Evolutionary conservation across 2,797 vertebrate species (phyloP), one percentile per base, ranked within the genome.

Genomic region (Pangasius macronema): DNA sequence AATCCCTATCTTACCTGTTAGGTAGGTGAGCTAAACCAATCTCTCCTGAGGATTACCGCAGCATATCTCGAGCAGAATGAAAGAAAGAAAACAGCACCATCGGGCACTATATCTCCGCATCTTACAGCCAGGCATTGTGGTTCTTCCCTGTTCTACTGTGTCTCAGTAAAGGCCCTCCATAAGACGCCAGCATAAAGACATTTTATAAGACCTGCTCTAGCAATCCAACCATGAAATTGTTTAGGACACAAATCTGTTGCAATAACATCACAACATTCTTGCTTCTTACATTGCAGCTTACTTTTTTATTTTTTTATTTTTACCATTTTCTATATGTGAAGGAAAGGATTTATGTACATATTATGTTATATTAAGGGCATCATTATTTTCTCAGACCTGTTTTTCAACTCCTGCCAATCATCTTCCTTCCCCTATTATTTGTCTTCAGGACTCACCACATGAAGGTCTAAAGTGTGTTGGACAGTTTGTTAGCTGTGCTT

Each of bases 21-120:
- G 92, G 94, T 91, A 89, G 87, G 70, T 91, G 81, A 91, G 92
- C 92, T 94, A 94, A 93, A 93, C 88, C 84, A 83, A 92, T 87
- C 89, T 88, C 87, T 92, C 65, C 55, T 57, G 82, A 88, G 91
- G 93, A 94, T 94, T 94, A 94, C 46, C 87, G 75, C 90, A 89
- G 81, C 73, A 5, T 46, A 42, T 91, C 88, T 91, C 79, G 83
- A 61, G 36, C 46, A 86, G 83, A 87, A 82, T 89, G 84, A 61
- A 51, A 65, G 70, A 86, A 88, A 70, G 24, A 53, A 75, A 81
- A 67, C 46, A 55, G 24, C 61, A 30, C 11, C 88, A 88, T 89
- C 87, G 83, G 77, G 53, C 75, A 18, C 65, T 88, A 84, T 84
- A 87, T 89, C 86, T 85, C 65, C 76, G 80, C 59, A 70, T 77